Evolutionary conservation across 2,888 invertebrate species (phyloP).

Genomic region (Ormyrus rosae): DNA sequence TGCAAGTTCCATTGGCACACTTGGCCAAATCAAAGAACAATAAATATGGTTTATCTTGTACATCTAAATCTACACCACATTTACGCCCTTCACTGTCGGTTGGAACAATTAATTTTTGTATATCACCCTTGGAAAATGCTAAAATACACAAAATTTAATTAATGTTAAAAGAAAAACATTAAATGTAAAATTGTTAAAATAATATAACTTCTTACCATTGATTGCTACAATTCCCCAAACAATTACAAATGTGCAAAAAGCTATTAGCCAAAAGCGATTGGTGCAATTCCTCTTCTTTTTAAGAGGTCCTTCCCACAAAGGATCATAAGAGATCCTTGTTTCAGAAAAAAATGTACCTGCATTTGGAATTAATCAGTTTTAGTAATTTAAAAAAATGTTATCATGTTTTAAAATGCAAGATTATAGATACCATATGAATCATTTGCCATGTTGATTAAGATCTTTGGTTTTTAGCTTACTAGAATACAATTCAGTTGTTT

Average conservation of each 20-base stretch:
- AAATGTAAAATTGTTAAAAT: no score
- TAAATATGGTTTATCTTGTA: constrained; percentile 82
- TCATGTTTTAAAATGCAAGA: not conserved
- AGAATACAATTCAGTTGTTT: no score
- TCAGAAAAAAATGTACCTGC: constrained; percentile 40
- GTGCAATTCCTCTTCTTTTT: constrained; percentile 34
- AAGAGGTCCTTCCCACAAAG: constrained; percentile 23
- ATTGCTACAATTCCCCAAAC: constrained; percentile 19
- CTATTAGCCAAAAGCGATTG: constrained; percentile 31
- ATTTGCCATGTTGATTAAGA: not conserved
- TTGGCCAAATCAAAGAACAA: constrained; percentile 90
- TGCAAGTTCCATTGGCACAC: constrained; percentile 88
- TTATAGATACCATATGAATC: constrained; percentile 25
- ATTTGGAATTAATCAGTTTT: not conserved
- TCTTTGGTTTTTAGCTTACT: no score
- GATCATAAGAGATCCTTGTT: constrained; percentile 26
- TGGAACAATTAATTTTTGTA: constrained; percentile 85
- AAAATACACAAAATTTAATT: constrained; percentile 39
- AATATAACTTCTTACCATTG: constrained; percentile 9
- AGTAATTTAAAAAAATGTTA: not conserved
- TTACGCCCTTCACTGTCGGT: constrained; percentile 87
- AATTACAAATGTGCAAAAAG: constrained; percentile 14
- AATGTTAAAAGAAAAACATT: not conserved
- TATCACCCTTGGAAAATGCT: constrained; percentile 86
- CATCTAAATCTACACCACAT: constrained; percentile 86